Evolutionary conservation across 1,140 invertebrate genomes (phyloP).

Genomic region (Drosophila ohnishii): DNA sequence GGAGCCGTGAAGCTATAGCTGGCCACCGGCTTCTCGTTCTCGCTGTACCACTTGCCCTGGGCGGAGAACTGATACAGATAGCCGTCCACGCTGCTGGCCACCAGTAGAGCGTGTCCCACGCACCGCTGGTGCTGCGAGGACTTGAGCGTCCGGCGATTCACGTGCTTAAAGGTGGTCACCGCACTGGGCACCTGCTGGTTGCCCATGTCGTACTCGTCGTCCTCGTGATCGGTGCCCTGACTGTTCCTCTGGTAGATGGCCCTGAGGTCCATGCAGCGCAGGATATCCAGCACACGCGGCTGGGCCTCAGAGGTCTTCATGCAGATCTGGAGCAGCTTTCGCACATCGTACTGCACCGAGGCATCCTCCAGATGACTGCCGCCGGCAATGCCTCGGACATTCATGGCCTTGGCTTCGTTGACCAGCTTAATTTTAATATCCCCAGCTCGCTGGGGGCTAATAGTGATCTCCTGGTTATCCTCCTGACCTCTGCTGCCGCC

Average conservation of each 20-base stretch:
- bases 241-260: slow-evolving; percentile 73
- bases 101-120: slow-evolving; percentile 69
- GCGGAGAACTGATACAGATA: slow-evolving; percentile 80
- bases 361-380: slow-evolving; percentile 59
- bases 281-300: slow-evolving; percentile 67
- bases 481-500: slow-evolving; percentile 35
- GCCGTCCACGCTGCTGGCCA: slow-evolving; percentile 78
- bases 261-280: slow-evolving; percentile 78
- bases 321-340: slow-evolving; percentile 76
- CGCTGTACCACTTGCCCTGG: slow-evolving; percentile 81
- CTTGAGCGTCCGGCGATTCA: slow-evolving; percentile 70
- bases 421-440: slow-evolving; percentile 81
- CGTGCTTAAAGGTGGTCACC: slow-evolving; percentile 76
- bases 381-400: slow-evolving; percentile 70
- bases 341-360: slow-evolving; percentile 74
- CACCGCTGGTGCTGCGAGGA: slow-evolving; percentile 71
- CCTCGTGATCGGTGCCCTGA: slow-evolving; percentile 48
- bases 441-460: slow-evolving; percentile 66
- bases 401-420: slow-evolving; percentile 81
- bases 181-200: slow-evolving; percentile 79
- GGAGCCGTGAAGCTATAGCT: slow-evolving; percentile 89
- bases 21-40: slow-evolving; percentile 80
- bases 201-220: slow-evolving; percentile 80
- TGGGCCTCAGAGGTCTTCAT: slow-evolving; percentile 74
- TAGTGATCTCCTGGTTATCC: slow-evolving; percentile 71